phyloP scores from a whole-genome alignment of 2,888 invertebrate species.

The Nephrotoma appendiculata region DNA sequence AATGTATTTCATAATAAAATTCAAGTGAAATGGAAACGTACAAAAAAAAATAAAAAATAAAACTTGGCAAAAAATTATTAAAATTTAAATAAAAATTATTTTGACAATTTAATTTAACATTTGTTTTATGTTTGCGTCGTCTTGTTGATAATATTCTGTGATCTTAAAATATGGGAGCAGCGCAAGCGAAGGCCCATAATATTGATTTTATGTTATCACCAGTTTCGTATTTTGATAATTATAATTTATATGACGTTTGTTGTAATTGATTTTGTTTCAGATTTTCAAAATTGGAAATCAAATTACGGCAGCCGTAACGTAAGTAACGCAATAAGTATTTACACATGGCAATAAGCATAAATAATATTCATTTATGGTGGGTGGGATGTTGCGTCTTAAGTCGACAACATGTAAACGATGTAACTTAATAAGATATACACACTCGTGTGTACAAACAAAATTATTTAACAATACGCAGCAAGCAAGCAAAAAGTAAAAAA shows the following conservation, averaged over 20 bases:
- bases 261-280: neutral
- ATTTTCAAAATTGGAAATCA: neutral
- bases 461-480: neutral
- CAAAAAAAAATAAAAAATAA: neutral
- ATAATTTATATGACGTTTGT: neutral
- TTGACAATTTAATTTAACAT: neutral
- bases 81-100: neutral
- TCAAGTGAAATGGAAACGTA: neutral
- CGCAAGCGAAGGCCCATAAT: neutral
- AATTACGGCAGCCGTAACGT: neutral
- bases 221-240: neutral
- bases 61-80: neutral
- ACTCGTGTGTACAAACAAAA: neutral
- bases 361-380: neutral
- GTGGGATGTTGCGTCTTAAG: neutral
- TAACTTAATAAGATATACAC: neutral
- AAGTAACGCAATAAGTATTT: neutral
- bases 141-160: neutral
- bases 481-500: neutral
- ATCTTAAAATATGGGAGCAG: neutral
- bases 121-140: neutral
- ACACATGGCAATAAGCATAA: neutral
- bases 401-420: neutral
- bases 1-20: neutral
- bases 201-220: neutral